Base-by-base conservation (phyloP, 2,888 invertebrate genomes). In the Yponomeuta cagnagella region DNA sequence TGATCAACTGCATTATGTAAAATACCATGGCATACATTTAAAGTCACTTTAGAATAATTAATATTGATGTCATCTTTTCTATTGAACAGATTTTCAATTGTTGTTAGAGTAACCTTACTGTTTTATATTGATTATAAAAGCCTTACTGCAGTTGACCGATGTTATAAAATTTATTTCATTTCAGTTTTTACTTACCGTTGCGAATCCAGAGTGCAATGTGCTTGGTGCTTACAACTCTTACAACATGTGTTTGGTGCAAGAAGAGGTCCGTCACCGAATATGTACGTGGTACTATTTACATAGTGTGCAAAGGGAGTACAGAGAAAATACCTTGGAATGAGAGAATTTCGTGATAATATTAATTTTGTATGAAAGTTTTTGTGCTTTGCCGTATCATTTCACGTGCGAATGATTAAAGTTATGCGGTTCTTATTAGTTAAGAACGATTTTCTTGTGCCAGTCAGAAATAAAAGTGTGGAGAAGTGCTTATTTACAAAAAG, bases 221-320 rank as follows among this genome's bases (percentile, higher is more conserved):
- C 68, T 30, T 48, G 52, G 68, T 68, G 68, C 68, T 48, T 23
- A 68, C 48, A 68, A 68, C 68, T 68, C 52, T 48, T 23, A 68
- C 48, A 68, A 68, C 68, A 48, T 30, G 67, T 37, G 52, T 52
- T 31, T 52, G 23, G 68, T 68, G 68, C 68, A 68, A 52, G 43
- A 58, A 58, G 12, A 58, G 15, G 52, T 68, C 68, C 68, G 15
- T 52, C 52, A 52, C 68, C 68, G 58, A 48, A 30, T 48, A 48
- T 8, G 52, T 48, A 23, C 23, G 15, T 58, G 52, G 52, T 58
- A 58, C 15, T 58, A 15, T 3, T 58, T 58, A 15, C 6, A 58
- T 58, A 58, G 52, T 58, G 30, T 68, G 48, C 68, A 68, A 65
- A 65, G 31, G 3, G 63, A 43, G 0, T 8, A 12, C 9, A 30